Evolutionary conservation across 2,113 vertebrate species (phyloP), one percentile per base, ranked within the genome.

Genomic region (Nibea coibor): DNA sequence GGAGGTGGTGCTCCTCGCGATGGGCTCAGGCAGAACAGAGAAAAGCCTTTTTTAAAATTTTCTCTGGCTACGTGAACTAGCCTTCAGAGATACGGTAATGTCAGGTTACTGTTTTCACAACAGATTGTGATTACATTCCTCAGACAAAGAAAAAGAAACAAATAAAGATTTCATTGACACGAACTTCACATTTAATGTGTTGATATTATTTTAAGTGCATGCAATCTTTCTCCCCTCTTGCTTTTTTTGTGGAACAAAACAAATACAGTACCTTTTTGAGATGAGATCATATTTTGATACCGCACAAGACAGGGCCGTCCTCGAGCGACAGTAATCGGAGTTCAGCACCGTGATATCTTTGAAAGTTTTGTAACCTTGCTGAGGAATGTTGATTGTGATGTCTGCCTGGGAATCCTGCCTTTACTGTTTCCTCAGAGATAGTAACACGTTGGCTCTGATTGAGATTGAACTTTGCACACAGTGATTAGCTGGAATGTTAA

Each of bases 321-420:
- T 86, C 70, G 67, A 59, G 80, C 45, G 14, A 68, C 57, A 48
- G 53, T 64, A 80, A 90, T 90, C 86, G 84, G 83, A 82, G 78
- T 72, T 88, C 61, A 76, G 9, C 63, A 90, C 82, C 82, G 84
- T 66, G 71, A 91, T 88, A 83, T 83, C n/a, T 31, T 22, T 50
- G 85, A 8, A 9, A 39, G 75, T 91, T 91, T 93, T 89, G 91
- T 93, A 94, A 93, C 91, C 94, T 92, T 85, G 91, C 84, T 61
- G 74, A 89, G 91, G 93, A 94, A 95, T 94, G 94, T 93, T 91
- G 88, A 93, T 94, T 94, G 93, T 93, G 93, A 94, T 91, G 93
- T 72, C 87, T 86, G 82, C 80, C 78, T 82, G 88, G 88, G 88
- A 92, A 92, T 94, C 91, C 90, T 91, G 88, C 86, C 85, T 89